Base-by-base conservation (phyloP, 2,797 vertebrate species). In the Trematomus bernacchii region DNA sequence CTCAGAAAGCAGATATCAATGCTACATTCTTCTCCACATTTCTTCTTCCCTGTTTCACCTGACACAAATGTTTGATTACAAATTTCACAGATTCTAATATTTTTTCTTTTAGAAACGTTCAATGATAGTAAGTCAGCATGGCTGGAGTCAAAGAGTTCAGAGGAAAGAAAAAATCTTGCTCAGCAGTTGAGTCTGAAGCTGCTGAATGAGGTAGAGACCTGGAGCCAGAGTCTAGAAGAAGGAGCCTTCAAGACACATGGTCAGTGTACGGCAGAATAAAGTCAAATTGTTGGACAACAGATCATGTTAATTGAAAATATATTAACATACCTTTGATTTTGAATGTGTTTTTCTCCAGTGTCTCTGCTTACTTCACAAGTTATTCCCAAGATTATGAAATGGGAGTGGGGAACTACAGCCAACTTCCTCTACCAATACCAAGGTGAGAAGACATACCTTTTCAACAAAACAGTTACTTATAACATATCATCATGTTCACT, bases 341-440 rank as follows among this genome's bases (percentile, higher is more conserved):
- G 23, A 27, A 27, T 27, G 2, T 59, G 1, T 52, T 75, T 14
- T 40, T 40, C 55, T 1, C 0, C 46, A 92, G 92, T 83, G 19
- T 48, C 57, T 71, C 1, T 80, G 44, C 47, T 92, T 5, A 60
- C n/a, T 0, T 52, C 52, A 1, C 11, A 76, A 4, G 3, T 89
- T 27, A 12, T 92, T 16, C 88, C 91, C 18, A 51, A 90, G 40
- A n/a, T 92, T 2, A 0, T 80, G 12, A 83, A 80, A 21, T 93
- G 92, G 92, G 84, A 92, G 42, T 93, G 92, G 92, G 92, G 92
- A 66, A 89, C 90, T 3, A 87, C 74, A 2, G 33, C 3, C 1
- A 93, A 92, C 75, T 92, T 91, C 84, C 91, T 92, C 30, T 83
- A 87, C 77, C 59, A 86, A 6, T 82, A 89, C 66, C 15, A 80